Evolutionary conservation across 1,140 invertebrate genomes (phyloP).

Genomic region (Heliconius himera): DNA sequence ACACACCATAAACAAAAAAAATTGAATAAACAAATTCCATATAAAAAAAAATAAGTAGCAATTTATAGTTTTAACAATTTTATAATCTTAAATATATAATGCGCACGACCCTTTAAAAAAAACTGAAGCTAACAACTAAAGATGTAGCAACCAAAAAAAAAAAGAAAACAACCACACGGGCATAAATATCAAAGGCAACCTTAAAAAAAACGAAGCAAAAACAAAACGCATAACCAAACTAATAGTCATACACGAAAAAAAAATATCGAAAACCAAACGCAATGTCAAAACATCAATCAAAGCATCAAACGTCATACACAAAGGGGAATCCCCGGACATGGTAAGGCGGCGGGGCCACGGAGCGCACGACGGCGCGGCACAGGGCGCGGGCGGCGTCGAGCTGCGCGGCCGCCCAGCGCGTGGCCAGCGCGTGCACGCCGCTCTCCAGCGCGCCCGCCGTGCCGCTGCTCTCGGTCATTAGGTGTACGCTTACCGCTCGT

Average conservation of each 20-base stretch:
- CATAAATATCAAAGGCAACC: constrained; percentile 25
- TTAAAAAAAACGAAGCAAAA: constrained; percentile 28
- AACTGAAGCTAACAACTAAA: too few relatives aligned
- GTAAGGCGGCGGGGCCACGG: constrained; percentile 85
- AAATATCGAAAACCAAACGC: constrained; percentile 19
- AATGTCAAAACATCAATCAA: background rate
- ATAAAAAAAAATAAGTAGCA: background rate
- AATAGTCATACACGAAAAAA: background rate
- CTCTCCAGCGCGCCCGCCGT: constrained; percentile 78
- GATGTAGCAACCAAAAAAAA: constrained; percentile 21
- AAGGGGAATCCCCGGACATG: constrained; percentile 89
- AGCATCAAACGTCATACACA: constrained; percentile 82
- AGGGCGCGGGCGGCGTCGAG: constrained; percentile 89
- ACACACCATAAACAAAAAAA: background rate
- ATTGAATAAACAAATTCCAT: background rate
- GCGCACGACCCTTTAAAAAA: background rate
- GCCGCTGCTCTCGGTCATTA: constrained; percentile 85
- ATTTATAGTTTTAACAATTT: background rate
- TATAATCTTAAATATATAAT: background rate
- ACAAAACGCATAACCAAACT: background rate
- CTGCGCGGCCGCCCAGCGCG: constrained; percentile 89
- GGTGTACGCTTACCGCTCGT: constrained; percentile 90
- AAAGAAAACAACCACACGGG: constrained; percentile 17
- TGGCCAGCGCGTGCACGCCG: constrained; percentile 90
- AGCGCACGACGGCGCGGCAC: constrained; percentile 88